Evolutionary conservation across 2,113 vertebrate genomes (phyloP), one percentile per base, ranked within the genome.

Genomic region (Alces alces): DNA sequence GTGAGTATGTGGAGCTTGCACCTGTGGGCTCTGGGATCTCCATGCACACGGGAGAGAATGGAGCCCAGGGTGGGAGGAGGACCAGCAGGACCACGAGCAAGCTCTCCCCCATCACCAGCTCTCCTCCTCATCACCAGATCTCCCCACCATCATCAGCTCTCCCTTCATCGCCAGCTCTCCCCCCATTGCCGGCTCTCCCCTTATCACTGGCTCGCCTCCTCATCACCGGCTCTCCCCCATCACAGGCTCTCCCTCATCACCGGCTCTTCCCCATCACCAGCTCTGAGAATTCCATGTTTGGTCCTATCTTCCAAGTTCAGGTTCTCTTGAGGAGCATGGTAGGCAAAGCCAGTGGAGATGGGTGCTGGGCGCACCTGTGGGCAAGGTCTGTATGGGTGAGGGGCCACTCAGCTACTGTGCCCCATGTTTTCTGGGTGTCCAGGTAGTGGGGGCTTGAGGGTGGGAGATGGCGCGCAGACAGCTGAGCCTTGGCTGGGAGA

Each of bases 41-140:
- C 4, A 1, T 9, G 54, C 15, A 27, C 6, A 0, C 0, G 2
- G 3, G 7, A 7, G 54, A 43, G 58, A 47, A 50, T 1, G 12
- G 92, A 61, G 39, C 43, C 57, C 50, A 82, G 12, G 27, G 4
- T 5, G 2, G 45, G 83, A 43, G 45, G 43, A 28, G 15, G n/a
- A 33, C 47, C 39, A 13, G 13, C 7, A 27, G 25, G 55, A 15
- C 33, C 54, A 33, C 2, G 2, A 23, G 14, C 30, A 39, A n/a
- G 19, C 36, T 30, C 43, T n/a, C 45, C 14, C 7, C 10, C 10
- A 16, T 2, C 19, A 17, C 70, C 3, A 33, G 23, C 23, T 47
- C 66, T 52, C 3, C 25, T 50, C 7, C 16, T 3, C 5, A 21
- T 39, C n/a, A 1, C 66, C 19, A 39, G 0, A n/a, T 70, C 60